phyloP scores from a whole-genome alignment of 2,888 invertebrate genomes.

The Chouioia cunea region DNA sequence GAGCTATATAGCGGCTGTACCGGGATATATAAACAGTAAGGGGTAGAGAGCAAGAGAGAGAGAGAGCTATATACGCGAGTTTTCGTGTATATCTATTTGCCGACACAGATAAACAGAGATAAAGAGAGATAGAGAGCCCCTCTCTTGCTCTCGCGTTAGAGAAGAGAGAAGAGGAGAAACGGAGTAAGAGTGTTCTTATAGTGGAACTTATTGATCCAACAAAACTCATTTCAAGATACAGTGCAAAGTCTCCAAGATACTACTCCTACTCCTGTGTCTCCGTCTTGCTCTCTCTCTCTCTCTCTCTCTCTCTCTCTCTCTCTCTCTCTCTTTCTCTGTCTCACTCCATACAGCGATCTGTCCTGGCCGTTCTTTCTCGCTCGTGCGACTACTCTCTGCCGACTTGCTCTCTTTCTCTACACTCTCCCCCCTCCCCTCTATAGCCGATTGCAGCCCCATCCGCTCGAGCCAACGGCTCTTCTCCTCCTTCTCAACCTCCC shows the following conservation, averaged over 20 bases:
- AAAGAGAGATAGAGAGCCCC: constrained; percentile 56
- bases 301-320: constrained; percentile 46
- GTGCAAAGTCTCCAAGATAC: constrained; percentile 70
- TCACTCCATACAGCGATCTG: constrained; percentile 47
- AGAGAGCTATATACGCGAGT: constrained; percentile 59
- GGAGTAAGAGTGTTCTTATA: constrained; percentile 68
- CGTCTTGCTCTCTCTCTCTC: constrained; percentile 48
- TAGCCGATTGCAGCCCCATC: constrained; percentile 55
- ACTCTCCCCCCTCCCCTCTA: constrained; percentile 51
- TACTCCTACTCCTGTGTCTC: constrained; percentile 60
- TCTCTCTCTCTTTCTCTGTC: neutral
- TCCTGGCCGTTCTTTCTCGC: constrained; percentile 48
- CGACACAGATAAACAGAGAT: constrained; percentile 67
- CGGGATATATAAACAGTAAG: constrained; percentile 50
- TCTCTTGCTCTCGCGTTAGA: no score
- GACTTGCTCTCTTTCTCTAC: constrained; percentile 24
- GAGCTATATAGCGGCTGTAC: constrained; percentile 54
- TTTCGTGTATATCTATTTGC: constrained; percentile 67
- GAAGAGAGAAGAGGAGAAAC: constrained; percentile 50
- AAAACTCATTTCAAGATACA: constrained; percentile 70
- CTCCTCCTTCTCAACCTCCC: constrained; percentile 47
- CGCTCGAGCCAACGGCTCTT: constrained; percentile 53
- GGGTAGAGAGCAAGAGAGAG: constrained; percentile 53
- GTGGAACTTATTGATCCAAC: constrained; percentile 70
- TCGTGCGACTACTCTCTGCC: constrained; percentile 9